Evolutionary conservation across 2,113 vertebrate genomes (phyloP).

Genomic region (Miniopterus natalensis): DNA sequence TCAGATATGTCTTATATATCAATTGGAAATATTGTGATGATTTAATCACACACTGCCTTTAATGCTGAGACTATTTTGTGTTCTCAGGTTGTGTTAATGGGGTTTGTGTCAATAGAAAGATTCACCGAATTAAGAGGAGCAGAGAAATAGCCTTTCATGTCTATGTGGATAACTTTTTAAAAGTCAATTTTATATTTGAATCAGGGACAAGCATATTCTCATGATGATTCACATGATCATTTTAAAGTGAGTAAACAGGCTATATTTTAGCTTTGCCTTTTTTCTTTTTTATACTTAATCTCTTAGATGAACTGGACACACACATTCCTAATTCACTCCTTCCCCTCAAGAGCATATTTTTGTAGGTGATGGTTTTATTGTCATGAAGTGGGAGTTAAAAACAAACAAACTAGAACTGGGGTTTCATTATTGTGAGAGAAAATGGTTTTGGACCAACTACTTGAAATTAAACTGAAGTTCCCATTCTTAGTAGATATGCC

Average conservation of each 20-base stretch:
- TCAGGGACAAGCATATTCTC: background rate
- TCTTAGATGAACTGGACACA: background rate
- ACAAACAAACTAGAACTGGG: background rate
- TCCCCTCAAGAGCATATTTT: background rate
- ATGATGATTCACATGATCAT: background rate
- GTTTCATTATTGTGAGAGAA: slow-evolving; percentile 43
- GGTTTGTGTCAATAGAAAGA: background rate
- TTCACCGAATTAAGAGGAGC: background rate
- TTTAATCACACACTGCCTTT: background rate
- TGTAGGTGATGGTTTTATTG: background rate
- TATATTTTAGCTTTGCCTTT: background rate
- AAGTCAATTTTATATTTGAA: slow-evolving; percentile 33
- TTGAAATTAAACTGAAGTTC: slow-evolving; percentile 20
- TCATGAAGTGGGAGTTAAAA: slow-evolving; percentile 1
- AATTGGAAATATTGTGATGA: background rate
- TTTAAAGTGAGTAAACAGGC: slow-evolving; percentile 9
- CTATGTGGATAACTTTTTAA: background rate
- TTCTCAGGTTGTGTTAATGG: background rate
- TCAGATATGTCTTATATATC: background rate
- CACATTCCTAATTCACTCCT: background rate
- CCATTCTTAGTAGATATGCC: background rate
- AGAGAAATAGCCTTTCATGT: background rate
- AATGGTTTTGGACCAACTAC: background rate
- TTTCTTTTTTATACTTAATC: background rate
- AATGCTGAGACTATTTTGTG: background rate